phyloP scores from a whole-genome alignment of 2,888 invertebrate species.

The Tetramorium bicarinatum region DNA sequence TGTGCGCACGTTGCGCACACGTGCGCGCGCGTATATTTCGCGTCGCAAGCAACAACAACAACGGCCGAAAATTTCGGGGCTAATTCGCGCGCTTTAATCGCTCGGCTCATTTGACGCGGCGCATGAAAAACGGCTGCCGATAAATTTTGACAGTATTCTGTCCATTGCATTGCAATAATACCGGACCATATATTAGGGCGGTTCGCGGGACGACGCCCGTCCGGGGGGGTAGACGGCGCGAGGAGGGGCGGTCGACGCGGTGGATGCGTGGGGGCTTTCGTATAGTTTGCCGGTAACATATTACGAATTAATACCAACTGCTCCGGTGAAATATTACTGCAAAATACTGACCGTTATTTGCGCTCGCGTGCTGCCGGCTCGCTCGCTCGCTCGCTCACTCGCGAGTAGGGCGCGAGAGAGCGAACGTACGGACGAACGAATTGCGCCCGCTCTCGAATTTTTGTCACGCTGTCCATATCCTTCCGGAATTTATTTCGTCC shows the following conservation, averaged over 20 bases:
- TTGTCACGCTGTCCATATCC: constrained; percentile 70
- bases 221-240: constrained; percentile 71
- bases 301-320: constrained; percentile 87
- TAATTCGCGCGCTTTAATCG: constrained; percentile 85
- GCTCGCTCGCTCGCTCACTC: constrained; percentile 29
- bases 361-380: constrained; percentile 69
- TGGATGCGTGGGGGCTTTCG: constrained; percentile 76
- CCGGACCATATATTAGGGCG: constrained; percentile 86
- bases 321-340: constrained; percentile 86
- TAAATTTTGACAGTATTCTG: constrained; percentile 87
- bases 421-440: constrained; percentile 59
- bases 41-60: constrained; percentile 64
- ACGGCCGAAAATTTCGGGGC: constrained; percentile 80
- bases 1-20: constrained; percentile 21
- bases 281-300: constrained; percentile 86
- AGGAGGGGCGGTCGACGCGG: constrained; percentile 43
- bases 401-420: constrained; percentile 12
- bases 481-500: constrained; percentile 64
- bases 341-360: constrained; percentile 86
- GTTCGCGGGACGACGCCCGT: constrained; percentile 77
- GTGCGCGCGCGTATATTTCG: constrained; percentile 71
- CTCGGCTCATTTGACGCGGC: constrained; percentile 85
- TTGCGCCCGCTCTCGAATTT: constrained; percentile 69
- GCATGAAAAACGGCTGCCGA: constrained; percentile 86
- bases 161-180: constrained; percentile 87